Evolutionary conservation across 64 coral and sea anemone genomes (phyloP), one percentile per base, ranked within the genome.

Genomic region (Catalaphyllia jardinei): DNA sequence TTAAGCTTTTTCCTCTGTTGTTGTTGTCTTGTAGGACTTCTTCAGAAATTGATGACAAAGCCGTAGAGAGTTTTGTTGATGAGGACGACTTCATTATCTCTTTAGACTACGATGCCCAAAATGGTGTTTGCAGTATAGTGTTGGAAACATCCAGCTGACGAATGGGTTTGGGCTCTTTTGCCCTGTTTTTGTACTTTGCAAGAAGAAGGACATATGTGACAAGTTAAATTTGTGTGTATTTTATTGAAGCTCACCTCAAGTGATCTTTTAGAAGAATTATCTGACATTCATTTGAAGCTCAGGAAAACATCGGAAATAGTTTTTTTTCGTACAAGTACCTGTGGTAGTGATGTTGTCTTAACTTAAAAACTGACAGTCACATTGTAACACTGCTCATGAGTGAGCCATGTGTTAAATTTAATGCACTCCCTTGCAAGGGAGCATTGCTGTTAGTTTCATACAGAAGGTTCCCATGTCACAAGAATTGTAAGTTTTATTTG

Each of bases 81-180:
- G 89, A 91, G 39, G 89, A 91, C 29, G 69, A 82, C 10, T 91
- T 91, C 62, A 82, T 91, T 16, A 91, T 91, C 27, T 91, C 79
- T 27, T 52, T 91, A 59, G 69, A 91, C 79, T 91, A 91, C 42
- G 29, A 84, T 46, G 81, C 67, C 19, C 15, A 74, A 57, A 74
- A 84, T 28, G 89, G 89, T 74, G 29, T 59, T 62, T 91, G 89
- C 24, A 75, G 42, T 51, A 54, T 91, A 50, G 33, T 85, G 2
- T 71, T 85, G 6, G 62, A 85, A 52, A 69, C 65, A 69, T 39
- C 81, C 25, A 85, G 81, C 39, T 85, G 81, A 85, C 81, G 33
- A 85, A 64, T 49, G 31, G 22, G 52, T 0, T 8, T 10, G 62
- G 31, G 1, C 5, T 12, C n/a, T 51, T 24, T 13, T 25, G 31